Evolutionary conservation across 2,113 vertebrate genomes (phyloP).

Genomic region (Oryzias curvinotus): DNA sequence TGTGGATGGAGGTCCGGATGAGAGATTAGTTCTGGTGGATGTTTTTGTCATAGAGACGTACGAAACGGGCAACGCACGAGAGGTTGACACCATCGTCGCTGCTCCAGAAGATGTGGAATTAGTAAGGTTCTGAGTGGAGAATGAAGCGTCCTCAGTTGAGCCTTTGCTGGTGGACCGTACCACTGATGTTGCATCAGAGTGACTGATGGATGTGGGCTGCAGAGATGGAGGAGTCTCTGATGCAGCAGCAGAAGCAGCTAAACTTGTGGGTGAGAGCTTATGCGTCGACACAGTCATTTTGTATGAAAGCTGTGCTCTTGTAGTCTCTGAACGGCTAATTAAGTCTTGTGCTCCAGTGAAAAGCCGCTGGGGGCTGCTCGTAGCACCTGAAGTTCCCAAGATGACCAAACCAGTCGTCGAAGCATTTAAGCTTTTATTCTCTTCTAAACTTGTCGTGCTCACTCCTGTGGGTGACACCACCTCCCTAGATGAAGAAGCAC

Average conservation of each 20-base stretch:
- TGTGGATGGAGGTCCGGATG: background rate
- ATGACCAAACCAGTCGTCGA: background rate
- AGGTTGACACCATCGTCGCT: background rate
- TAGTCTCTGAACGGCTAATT: background rate
- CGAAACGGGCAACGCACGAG: background rate
- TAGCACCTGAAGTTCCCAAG: background rate
- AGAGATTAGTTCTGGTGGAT: background rate
- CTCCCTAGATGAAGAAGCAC: background rate
- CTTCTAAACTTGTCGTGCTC: background rate
- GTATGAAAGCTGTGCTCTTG: background rate
- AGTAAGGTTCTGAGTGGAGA: conserved; percentile 1
- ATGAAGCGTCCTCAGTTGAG: background rate
- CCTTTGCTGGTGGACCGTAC: conserved; percentile 1
- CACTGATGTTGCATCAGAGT: background rate
- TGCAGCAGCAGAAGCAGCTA: background rate
- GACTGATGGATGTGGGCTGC: background rate
- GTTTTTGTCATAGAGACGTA: background rate
- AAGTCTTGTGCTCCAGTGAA: background rate
- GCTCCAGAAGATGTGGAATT: background rate
- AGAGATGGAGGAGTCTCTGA: background rate
- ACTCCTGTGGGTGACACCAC: background rate
- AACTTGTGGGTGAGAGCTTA: background rate
- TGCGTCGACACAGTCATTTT: background rate
- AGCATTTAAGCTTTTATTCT: background rate
- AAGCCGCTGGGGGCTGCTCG: background rate